phyloP scores from a whole-genome alignment of 1,140 invertebrate species.

The Heliconius congener region DNA sequence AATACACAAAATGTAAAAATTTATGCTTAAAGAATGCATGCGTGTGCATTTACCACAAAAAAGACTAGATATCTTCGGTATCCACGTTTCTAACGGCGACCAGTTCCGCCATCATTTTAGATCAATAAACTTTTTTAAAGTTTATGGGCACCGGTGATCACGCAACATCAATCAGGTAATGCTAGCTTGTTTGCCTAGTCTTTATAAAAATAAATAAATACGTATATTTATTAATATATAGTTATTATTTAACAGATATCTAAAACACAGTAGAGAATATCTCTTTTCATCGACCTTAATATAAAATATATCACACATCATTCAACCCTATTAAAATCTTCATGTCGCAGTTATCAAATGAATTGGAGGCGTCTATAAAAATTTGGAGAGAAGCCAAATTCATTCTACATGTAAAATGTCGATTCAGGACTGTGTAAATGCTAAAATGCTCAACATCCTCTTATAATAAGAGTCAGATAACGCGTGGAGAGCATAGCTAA shows the following conservation, averaged over 20 bases:
- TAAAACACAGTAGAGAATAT: background rate
- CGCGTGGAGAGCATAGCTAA: background rate
- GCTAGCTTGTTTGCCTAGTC: too few species aligned
- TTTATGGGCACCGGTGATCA: too few species aligned
- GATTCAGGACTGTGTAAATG: conserved; percentile 19
- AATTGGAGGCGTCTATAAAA: conserved; percentile 16
- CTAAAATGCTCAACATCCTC: conserved; percentile 5
- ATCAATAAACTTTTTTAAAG: too few species aligned
- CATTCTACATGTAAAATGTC: conserved; percentile 18
- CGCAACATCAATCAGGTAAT: too few species aligned
- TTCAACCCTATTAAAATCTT: background rate
- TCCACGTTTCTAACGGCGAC: too few species aligned
- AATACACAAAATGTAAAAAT: too few species aligned
- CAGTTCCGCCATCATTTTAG: too few species aligned
- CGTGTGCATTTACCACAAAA: too few species aligned
- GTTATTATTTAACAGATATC: background rate
- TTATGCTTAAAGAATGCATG: too few species aligned
- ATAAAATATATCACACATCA: background rate
- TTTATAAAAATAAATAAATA: background rate
- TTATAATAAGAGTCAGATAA: background rate
- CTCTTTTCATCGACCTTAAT: background rate
- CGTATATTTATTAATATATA: background rate
- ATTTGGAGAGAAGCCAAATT: conserved; percentile 5
- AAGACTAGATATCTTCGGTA: too few species aligned
- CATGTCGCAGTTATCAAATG: conserved; percentile 13